Evolutionary conservation across 2,888 invertebrate species (phyloP), one percentile per base, ranked within the genome.

Genomic region (Epistrophe eligans): DNA sequence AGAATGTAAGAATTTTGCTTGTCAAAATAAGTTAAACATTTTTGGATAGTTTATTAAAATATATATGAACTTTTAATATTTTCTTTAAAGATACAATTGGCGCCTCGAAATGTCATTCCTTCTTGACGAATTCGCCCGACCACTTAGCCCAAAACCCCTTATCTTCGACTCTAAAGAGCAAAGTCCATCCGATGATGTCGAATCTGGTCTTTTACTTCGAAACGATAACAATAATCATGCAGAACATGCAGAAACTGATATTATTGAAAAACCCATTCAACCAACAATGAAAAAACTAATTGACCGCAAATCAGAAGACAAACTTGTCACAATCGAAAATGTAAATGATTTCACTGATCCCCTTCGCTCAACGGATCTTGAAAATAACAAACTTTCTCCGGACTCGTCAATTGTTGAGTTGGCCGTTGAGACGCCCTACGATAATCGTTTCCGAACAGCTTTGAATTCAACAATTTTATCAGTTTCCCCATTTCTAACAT

Each of bases 21-120:
- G 24, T 24, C 2, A 3, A 32, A 32, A 32, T 32, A 32, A 32
- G 32, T 32, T 32, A 6, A 32, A 32, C 32, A 0, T 32, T 32
- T 32, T 32, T 32, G 0, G 5, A 32, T 40, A 48, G 17, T 9
- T 38, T 38, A 10, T 9, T 40, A 11, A 9, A 10, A 4, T 19
- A 5, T 10, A 5, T 24, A 13, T 13, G 52, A 28, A 15, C 0
- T 0, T 1, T 15, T 55, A 4, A 28, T 32, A 9, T 32, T 28
- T 55, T 28, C 15, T 0, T 8, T 28, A 28, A 24, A 90, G 96
- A 48, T 99, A 99, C 92, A 99, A 99, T 90, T 97, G 98, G 96
- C 95, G 97, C 66, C 93, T 99, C 57, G 99, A 99, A 92, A 96
- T 97, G 90, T 97, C 98, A 0, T 99, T 98, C 92, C 93, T 97